Evolutionary conservation across 2,113 vertebrate genomes (phyloP).

Genomic region (Aegotheles bennettii): DNA sequence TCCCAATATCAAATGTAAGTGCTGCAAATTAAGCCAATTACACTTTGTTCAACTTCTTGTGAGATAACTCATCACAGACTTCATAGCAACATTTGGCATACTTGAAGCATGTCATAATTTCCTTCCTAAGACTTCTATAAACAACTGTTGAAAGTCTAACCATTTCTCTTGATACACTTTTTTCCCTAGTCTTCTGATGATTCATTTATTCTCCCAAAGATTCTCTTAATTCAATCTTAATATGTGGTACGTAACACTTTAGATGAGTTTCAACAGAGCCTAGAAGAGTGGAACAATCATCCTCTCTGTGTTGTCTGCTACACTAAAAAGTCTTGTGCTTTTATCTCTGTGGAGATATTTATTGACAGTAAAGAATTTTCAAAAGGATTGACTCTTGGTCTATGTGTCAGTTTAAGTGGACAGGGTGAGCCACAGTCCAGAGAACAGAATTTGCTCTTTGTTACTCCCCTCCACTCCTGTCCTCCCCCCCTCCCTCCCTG

Average conservation of each 20-base stretch:
- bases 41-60: neutral
- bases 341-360: neutral
- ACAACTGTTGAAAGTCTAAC: neutral
- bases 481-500: too few species aligned
- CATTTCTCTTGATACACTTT: neutral
- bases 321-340: neutral
- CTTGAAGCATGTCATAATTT: neutral
- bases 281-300: neutral
- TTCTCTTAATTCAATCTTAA: neutral
- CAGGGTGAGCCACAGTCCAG: too few species aligned
- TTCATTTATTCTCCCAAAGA: neutral
- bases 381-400: neutral
- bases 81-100: neutral
- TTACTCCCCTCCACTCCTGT: too few species aligned
- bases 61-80: neutral
- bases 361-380: neutral
- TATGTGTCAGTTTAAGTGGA: too few species aligned
- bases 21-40: neutral
- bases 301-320: neutral
- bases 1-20: neutral
- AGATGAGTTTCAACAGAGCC: neutral
- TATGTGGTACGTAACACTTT: neutral
- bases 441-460: too few species aligned
- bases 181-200: neutral
- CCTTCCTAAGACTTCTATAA: neutral